Evolutionary conservation across 2,888 invertebrate species (phyloP).

Genomic region (Andrena marginata): DNA sequence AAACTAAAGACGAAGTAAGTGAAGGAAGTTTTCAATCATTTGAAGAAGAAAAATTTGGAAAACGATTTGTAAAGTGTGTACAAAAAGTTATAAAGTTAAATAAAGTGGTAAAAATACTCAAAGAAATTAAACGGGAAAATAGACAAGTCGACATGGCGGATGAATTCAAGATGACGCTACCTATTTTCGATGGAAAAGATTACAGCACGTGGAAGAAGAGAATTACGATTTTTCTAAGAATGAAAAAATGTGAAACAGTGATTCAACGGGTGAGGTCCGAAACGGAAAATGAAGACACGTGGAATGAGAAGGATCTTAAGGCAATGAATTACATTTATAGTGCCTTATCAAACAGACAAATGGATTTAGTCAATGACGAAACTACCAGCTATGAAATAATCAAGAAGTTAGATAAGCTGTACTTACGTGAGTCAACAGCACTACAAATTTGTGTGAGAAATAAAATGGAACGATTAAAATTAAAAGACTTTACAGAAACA

Average conservation of each 20-base stretch:
- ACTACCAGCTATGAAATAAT: conserved; percentile 24
- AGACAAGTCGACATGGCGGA: too few relatives aligned
- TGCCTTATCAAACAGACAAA: conserved; percentile 23
- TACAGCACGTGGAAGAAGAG: conserved; percentile 68
- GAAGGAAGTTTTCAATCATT: too few relatives aligned
- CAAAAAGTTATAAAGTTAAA: too few relatives aligned
- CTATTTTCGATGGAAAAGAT: conserved; percentile 62
- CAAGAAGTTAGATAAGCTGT: conserved; percentile 35
- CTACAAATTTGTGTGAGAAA: conserved; percentile 43
- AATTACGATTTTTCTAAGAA: conserved; percentile 48
- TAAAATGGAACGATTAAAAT: conserved; percentile 25
- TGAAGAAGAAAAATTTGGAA: too few relatives aligned
- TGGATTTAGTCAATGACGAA: conserved; percentile 21
- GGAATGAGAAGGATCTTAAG: conserved; percentile 63
- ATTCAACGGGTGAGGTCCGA: not conserved
- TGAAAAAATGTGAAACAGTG: conserved; percentile 28
- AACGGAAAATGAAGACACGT: conserved; percentile 36
- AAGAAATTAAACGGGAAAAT: too few relatives aligned
- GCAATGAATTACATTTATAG: conserved; percentile 61
- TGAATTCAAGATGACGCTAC: conserved; percentile 40
- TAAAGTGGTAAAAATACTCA: too few relatives aligned
- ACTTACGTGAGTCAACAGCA: conserved; percentile 36
- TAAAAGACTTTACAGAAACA: too few relatives aligned
- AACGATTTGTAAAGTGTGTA: too few relatives aligned
- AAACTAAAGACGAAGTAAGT: too few relatives aligned